Percentiles rank a stretch among this genome's conserved stretches.
Conservation (phyloP, 1,140 invertebrate species). For the Drosophila kohkoa region DNA sequence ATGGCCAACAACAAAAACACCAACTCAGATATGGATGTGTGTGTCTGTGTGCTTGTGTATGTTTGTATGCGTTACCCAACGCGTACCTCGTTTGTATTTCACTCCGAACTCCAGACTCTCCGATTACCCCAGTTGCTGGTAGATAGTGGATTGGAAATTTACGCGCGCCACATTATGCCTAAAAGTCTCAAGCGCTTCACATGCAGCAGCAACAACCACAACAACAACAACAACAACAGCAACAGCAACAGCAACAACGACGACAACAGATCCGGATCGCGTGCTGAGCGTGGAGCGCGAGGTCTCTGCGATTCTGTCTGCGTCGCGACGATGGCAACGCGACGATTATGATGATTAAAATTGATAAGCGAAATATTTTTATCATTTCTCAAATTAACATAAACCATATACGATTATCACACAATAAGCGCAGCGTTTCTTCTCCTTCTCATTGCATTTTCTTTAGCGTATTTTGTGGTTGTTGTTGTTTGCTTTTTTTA, state of each 20-base stretch:
- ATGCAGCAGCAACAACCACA: slow-evolving; percentile 22
- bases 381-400: slow-evolving; percentile 81
- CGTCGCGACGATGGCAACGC: slow-evolving; percentile 66
- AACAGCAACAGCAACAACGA: slow-evolving; percentile 1
- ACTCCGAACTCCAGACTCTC: slow-evolving; percentile 64
- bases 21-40: slow-evolving; percentile 28
- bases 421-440: slow-evolving; percentile 66
- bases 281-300: slow-evolving; percentile 51
- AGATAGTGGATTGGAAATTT: slow-evolving; percentile 55
- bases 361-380: slow-evolving; percentile 83
- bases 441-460: slow-evolving; percentile 32
- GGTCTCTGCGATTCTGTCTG: slow-evolving; percentile 34
- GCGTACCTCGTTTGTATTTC: slow-evolving; percentile 79
- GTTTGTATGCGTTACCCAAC: slow-evolving; percentile 70
- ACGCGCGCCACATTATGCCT: slow-evolving; percentile 65
- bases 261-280: slow-evolving; percentile 57
- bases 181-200: slow-evolving; percentile 38
- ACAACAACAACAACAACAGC: background rate
- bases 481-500: slow-evolving; percentile 66
- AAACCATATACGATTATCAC: slow-evolving; percentile 82
- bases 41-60: background rate
- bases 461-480: slow-evolving; percentile 35
- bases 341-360: slow-evolving; percentile 80
- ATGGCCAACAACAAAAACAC: slow-evolving; percentile 25
- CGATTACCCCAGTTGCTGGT: slow-evolving; percentile 54